Conservation (phyloP, 2,797 vertebrate genomes). For the Macropodus opercularis region DNA sequence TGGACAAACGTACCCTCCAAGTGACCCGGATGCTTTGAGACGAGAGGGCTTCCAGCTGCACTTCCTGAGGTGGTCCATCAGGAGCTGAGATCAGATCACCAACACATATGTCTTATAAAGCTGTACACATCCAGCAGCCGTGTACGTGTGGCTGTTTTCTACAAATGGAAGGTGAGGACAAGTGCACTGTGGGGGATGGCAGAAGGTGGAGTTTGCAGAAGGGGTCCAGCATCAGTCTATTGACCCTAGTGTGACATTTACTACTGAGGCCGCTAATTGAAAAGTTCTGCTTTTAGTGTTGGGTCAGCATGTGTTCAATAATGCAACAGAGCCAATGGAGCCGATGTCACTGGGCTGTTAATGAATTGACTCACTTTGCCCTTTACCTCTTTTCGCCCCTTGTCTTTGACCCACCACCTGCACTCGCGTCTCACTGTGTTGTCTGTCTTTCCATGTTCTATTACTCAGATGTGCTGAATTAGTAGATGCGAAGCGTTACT, state of each 20-base stretch:
- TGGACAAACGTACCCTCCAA: slow-evolving; percentile 89
- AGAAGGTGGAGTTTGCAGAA: slow-evolving; percentile 55
- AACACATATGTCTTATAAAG: slow-evolving; percentile 15
- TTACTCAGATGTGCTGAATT: neutral
- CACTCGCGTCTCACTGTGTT: slow-evolving; percentile 4
- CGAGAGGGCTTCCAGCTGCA: slow-evolving; percentile 93
- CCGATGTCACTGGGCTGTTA: slow-evolving; percentile 62
- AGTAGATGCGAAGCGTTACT: no score
- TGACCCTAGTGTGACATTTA: slow-evolving; percentile 74
- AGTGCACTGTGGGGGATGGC: slow-evolving; percentile 18
- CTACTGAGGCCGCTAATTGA: slow-evolving; percentile 75
- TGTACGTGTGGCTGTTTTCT: neutral
- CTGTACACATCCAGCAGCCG: neutral
- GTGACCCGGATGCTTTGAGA: slow-evolving; percentile 96
- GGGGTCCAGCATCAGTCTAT: slow-evolving; percentile 52
- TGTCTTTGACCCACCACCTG: slow-evolving; percentile 23
- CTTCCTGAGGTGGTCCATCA: slow-evolving; percentile 96
- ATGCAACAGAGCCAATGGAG: slow-evolving; percentile 66
- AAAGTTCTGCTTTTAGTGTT: slow-evolving; percentile 76
- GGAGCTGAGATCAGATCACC: slow-evolving; percentile 84
- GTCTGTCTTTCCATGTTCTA: slow-evolving; percentile 6
- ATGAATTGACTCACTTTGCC: slow-evolving; percentile 64
- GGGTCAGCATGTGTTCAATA: slow-evolving; percentile 78
- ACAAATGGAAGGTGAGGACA: slow-evolving; percentile 21
- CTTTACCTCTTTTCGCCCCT: slow-evolving; percentile 28